Evolutionary conservation across 64 coral and sea anemone species (phyloP).

Genomic region (Catalaphyllia jardinei): DNA sequence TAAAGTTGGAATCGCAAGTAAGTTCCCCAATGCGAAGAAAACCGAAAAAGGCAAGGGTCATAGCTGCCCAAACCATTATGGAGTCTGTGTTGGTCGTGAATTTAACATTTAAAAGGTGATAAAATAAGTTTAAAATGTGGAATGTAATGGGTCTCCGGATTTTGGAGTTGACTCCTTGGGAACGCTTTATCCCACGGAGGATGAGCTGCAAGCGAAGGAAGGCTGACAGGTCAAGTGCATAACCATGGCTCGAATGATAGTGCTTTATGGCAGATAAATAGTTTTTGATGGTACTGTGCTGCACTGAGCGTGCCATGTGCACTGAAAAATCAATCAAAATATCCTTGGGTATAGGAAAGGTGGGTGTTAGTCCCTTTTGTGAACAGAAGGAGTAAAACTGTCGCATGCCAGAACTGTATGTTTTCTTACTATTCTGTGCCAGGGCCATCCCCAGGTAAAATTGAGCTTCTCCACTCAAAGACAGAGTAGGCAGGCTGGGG

Average conservation of each 20-base stretch:
- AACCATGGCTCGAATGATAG: not conserved
- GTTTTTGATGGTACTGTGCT: not conserved
- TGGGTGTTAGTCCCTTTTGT: not conserved
- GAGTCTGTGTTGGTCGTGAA: not conserved
- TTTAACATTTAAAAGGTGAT: slow-evolving; percentile 1
- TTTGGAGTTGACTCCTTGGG: not conserved
- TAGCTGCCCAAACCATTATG: slow-evolving; percentile 62
- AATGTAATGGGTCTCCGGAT: not conserved
- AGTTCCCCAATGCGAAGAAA: slow-evolving; percentile 45
- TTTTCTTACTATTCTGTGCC: not conserved
- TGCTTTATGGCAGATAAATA: not conserved
- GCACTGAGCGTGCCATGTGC: not conserved
- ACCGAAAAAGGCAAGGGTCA: slow-evolving; percentile 59
- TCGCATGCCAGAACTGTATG: not conserved
- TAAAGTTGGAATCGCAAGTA: slow-evolving; percentile 33
- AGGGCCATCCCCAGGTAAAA: not conserved
- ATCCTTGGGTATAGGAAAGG: not conserved
- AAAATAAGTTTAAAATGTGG: slow-evolving; percentile 8
- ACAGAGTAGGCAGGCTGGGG: not conserved
- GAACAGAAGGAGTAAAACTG: not conserved
- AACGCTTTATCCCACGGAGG: slow-evolving; percentile 5
- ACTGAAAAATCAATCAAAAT: not conserved
- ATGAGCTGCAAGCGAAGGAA: not conserved
- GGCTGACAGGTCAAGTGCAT: not conserved
- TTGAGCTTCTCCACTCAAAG: not conserved